Conservation (phyloP, 2,113 vertebrate genomes). For the Sceloporus tristichus region DNA sequence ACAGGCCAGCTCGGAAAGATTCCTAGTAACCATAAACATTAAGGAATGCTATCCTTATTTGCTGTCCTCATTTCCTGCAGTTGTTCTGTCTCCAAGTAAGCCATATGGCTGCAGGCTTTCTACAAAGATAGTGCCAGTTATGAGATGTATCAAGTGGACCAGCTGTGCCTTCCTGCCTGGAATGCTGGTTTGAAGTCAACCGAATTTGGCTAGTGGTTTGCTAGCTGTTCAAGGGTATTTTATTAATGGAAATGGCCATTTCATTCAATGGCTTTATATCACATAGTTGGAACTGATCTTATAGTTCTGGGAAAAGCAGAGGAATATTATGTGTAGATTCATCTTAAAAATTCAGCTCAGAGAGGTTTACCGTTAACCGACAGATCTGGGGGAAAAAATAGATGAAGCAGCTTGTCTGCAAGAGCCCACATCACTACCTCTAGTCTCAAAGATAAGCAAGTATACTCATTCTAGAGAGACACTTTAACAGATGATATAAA, state of each 20-base stretch:
- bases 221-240: background rate
- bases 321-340: background rate
- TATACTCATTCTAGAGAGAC: background rate
- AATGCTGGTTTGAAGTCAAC: background rate
- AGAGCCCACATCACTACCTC: background rate
- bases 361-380: background rate
- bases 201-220: constrained; percentile 5
- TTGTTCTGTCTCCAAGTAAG: background rate
- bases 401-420: background rate
- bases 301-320: background rate
- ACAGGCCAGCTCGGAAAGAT: background rate
- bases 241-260: constrained; percentile 11
- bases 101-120: background rate
- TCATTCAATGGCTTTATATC: background rate
- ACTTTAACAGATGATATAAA: background rate
- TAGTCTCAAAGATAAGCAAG: background rate
- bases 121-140: background rate
- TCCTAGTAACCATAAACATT: background rate
- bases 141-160: background rate
- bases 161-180: background rate
- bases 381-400: background rate
- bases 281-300: constrained; percentile 3
- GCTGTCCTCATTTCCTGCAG: background rate
- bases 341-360: background rate
- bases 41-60: background rate